Percentiles rank a stretch among this genome's conserved stretches.
phyloP scores from a whole-genome alignment of 2,113 vertebrate genomes.

The Plecotus auritus region DNA sequence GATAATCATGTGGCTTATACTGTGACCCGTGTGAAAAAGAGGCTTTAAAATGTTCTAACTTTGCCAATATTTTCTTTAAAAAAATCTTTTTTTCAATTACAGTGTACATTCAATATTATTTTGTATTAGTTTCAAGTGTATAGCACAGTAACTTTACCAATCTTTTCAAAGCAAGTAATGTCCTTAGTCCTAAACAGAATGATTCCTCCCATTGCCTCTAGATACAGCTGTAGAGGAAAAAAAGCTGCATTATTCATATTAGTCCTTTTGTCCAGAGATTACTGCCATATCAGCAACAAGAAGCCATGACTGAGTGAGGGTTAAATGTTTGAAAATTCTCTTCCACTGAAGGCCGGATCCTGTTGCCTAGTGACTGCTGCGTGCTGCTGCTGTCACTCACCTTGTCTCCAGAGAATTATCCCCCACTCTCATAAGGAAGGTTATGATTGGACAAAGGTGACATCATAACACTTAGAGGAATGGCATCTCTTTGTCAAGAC shows the following conservation, averaged over 20 bases:
- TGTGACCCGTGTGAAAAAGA: not conserved
- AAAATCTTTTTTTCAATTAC: not conserved
- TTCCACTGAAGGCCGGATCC: slow-evolving; percentile 72
- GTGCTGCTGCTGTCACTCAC: slow-evolving; percentile 81
- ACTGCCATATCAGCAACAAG: slow-evolving; percentile 55
- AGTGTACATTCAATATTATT: not conserved
- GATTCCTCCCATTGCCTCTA: not conserved
- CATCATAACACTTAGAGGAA: slow-evolving; percentile 69
- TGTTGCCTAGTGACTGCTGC: slow-evolving; percentile 82
- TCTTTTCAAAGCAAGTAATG: not conserved
- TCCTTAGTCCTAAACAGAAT: not conserved
- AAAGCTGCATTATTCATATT: not conserved
- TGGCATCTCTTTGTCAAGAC: slow-evolving; percentile 69
- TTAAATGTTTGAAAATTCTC: slow-evolving; percentile 83
- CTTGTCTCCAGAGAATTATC: slow-evolving; percentile 72
- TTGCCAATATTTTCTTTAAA: not conserved
- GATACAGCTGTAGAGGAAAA: not conserved
- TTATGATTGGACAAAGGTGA: slow-evolving; percentile 84
- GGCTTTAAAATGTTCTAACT: not conserved
- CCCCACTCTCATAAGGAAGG: slow-evolving; percentile 67
- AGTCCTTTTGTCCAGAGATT: slow-evolving; percentile 43
- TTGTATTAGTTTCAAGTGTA: not conserved
- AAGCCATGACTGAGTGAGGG: slow-evolving; percentile 76
- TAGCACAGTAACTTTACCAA: not conserved
- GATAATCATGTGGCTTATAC: not conserved